phyloP scores from a whole-genome alignment of 2,797 vertebrate species.

The Heterohyrax brucei region DNA sequence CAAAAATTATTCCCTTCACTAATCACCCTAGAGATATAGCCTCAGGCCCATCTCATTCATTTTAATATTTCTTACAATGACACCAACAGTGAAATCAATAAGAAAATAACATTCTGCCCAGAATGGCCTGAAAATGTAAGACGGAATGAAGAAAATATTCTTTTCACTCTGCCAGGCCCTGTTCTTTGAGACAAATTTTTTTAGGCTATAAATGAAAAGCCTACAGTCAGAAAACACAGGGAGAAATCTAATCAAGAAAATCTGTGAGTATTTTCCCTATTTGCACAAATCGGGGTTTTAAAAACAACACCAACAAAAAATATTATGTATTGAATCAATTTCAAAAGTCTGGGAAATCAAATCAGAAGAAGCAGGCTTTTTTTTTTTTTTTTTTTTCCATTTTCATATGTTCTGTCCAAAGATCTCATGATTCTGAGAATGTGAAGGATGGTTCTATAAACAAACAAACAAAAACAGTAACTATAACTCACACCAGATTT shows the following conservation, averaged over 20 bases:
- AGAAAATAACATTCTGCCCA: not conserved
- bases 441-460: slow-evolving; percentile 42
- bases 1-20: not conserved
- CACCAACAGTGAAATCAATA: not conserved
- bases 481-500: slow-evolving; percentile 31
- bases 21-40: not conserved
- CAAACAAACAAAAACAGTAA: slow-evolving; percentile 58
- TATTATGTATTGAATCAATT: slow-evolving; percentile 20
- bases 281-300: not conserved
- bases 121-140: not conserved
- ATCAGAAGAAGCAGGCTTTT: not conserved
- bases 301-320: not conserved
- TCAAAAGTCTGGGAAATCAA: slow-evolving; percentile 36
- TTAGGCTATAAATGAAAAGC: not conserved
- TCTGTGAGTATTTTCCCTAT: not conserved
- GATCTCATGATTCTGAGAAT: slow-evolving; percentile 63
- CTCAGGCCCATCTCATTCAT: not conserved
- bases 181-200: not conserved
- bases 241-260: slow-evolving; percentile 1
- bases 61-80: slow-evolving; percentile 1
- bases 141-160: not conserved
- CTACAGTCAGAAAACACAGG: slow-evolving; percentile 39
- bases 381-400: not conserved
- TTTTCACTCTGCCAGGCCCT: not conserved
- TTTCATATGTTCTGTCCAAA: slow-evolving; percentile 14